Evolutionary conservation across 2,113 vertebrate species (phyloP), one percentile per base, ranked within the genome.

Genomic region (Ochotona princeps): DNA sequence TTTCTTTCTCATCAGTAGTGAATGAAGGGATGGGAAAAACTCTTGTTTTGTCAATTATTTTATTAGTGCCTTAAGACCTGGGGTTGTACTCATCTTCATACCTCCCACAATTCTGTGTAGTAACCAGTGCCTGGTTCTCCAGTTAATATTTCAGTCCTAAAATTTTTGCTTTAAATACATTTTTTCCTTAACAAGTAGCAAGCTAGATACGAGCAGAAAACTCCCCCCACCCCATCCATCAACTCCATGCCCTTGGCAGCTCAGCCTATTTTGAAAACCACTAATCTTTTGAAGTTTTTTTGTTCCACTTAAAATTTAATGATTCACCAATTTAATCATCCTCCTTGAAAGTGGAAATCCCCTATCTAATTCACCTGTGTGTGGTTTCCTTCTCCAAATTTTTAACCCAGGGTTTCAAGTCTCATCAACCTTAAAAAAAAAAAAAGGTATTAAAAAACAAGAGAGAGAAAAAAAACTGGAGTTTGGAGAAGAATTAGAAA

Each of bases 371-470:
- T 92, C 17, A 73, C 28, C 21, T 79, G 21, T 69, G 38, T 89
- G 44, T 75, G 26, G 90, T 89, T 95, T 96, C 72, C 90, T 95
- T 89, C 49, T 93, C 25, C 5, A 49, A 49, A 76, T 63, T 96
- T 30, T 79, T 57, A 12, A 51, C 25, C 44, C 1, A 72, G 25
- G 83, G 28, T 63, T 74, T 92, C 13, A 88, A 61, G 51, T 79
- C 26, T 32, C 87, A 67, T 84, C 60, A 63, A 82, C 90, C 49
- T 66, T 74, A 3, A 83, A 86, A 15, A 13, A 6, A 7, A 67
- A 92, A 76, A 44, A 44, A 44, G 38, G 6, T n/a, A 75, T 63
- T 89, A 63, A 57, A 57, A 44, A 44, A 66, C 91, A 91, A 63
- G 28, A 89, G 6, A 32, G 2, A 88, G 30, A 63, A 23, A 90